A percentile compares a stretch with the other conserved stretches of the same genome.
These are phyloP conservation scores for Anthopleura sola DNA, from an alignment of 64 coral and sea anemone genomes.

Conservation along the genomic window DNA sequence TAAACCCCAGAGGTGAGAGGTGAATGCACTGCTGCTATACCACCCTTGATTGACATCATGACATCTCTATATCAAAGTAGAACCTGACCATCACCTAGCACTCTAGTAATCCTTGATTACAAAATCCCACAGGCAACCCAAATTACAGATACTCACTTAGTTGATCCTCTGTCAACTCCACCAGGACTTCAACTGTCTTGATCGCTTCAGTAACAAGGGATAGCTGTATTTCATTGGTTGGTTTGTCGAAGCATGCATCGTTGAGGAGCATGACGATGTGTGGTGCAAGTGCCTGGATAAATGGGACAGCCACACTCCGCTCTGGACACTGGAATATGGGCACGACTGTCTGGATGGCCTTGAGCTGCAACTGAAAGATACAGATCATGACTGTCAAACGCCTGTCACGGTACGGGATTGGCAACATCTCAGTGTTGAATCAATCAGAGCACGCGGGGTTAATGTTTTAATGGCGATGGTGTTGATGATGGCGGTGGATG, in stretches of 20 bases:
- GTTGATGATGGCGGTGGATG: too few species aligned
- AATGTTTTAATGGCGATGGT: too few species aligned
- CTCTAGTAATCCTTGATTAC: too few species aligned
- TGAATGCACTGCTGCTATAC: too few species aligned
- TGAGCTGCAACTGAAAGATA: constrained; percentile 79
- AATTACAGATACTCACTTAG: constrained; percentile 53
- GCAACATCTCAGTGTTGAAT: too few species aligned
- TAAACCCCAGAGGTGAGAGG: too few species aligned
- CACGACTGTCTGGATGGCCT: constrained; percentile 79
- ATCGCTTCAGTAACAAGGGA: constrained; percentile 68
- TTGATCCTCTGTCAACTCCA: constrained; percentile 76
- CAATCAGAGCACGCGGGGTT: not conserved
- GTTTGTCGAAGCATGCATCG: constrained; percentile 73
- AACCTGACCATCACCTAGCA: too few species aligned
- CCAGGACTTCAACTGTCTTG: constrained; percentile 75
- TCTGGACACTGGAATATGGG: constrained; percentile 91
- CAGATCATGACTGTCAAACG: not conserved
- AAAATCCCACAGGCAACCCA: too few species aligned
- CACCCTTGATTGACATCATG: too few species aligned
- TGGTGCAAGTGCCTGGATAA: constrained; percentile 82
- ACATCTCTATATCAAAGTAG: too few species aligned
- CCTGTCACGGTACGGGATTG: too few species aligned
- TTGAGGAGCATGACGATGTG: constrained; percentile 91
- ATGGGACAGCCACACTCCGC: constrained; percentile 48
- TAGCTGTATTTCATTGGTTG: constrained; percentile 67